Conservation (phyloP, 2,797 vertebrate species). For the Fistularia tabacaria region DNA sequence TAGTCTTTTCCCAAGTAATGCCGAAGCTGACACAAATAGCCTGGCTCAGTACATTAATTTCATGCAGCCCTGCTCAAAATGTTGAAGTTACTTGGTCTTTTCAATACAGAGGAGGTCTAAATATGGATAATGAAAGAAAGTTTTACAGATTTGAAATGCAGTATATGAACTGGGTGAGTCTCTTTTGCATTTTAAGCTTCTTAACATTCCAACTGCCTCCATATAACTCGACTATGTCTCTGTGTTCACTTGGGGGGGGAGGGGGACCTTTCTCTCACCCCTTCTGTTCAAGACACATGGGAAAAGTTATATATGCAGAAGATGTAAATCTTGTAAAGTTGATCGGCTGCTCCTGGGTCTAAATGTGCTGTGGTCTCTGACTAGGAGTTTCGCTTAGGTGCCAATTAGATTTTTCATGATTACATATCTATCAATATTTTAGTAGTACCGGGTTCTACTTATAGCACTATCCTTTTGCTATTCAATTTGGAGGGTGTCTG, state of each 20-base stretch:
- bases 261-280: background rate
- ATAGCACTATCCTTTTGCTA: too few species aligned
- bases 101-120: background rate
- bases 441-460: too few species aligned
- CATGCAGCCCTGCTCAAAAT: constrained; percentile 1
- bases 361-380: too few species aligned
- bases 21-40: constrained; percentile 6
- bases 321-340: too few species aligned
- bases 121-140: background rate
- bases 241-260: constrained; percentile 20
- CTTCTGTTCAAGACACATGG: background rate
- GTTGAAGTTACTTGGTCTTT: background rate
- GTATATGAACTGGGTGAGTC: constrained; percentile 7
- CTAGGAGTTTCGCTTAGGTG: too few species aligned
- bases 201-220: constrained; percentile 41
- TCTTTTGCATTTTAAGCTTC: constrained; percentile 38
- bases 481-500: too few species aligned
- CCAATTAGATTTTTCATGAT: too few species aligned
- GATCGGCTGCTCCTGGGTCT: too few species aligned
- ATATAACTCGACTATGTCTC: constrained; percentile 34
- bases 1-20: too few species aligned
- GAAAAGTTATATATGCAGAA: background rate
- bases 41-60: constrained; percentile 1
- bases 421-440: too few species aligned
- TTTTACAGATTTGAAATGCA: constrained; percentile 1